Percentiles rank a stretch among this genome's conserved stretches.
Evolutionary conservation across 2,113 vertebrate species (phyloP).

Genomic region (Oreochromis tanganicae): DNA sequence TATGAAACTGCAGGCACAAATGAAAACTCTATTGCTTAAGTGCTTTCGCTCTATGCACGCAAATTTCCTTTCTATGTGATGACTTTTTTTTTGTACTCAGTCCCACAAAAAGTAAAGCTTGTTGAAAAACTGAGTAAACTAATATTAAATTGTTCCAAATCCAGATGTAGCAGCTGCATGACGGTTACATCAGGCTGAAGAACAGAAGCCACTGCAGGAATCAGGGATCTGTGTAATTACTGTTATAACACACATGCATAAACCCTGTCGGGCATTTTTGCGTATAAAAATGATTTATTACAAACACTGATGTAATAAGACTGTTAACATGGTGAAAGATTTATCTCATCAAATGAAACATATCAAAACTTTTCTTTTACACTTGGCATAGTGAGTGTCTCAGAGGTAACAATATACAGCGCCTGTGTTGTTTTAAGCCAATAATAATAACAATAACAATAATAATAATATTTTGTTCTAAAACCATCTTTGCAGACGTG

Average conservation of each 20-base stretch:
- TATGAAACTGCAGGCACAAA: not conserved
- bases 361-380: too few species aligned
- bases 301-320: too few species aligned
- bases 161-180: not conserved
- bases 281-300: too few species aligned
- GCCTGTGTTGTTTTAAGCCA: too few species aligned
- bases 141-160: not conserved
- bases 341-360: too few species aligned
- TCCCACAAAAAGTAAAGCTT: not conserved
- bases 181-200: not conserved
- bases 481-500: not conserved
- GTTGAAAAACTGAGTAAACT: not conserved
- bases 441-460: not conserved
- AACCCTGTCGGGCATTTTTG: too few species aligned
- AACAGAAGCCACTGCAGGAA: not conserved
- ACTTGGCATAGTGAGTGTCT: too few species aligned
- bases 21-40: not conserved
- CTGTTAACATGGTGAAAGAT: too few species aligned
- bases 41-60: not conserved
- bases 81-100: not conserved
- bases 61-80: not conserved
- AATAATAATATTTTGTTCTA: not conserved
- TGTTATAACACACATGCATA: too few species aligned
- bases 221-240: not conserved
- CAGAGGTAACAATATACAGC: too few species aligned